Evolutionary conservation across 2,113 vertebrate genomes (phyloP).

Genomic region (Manacus vitellinus): DNA sequence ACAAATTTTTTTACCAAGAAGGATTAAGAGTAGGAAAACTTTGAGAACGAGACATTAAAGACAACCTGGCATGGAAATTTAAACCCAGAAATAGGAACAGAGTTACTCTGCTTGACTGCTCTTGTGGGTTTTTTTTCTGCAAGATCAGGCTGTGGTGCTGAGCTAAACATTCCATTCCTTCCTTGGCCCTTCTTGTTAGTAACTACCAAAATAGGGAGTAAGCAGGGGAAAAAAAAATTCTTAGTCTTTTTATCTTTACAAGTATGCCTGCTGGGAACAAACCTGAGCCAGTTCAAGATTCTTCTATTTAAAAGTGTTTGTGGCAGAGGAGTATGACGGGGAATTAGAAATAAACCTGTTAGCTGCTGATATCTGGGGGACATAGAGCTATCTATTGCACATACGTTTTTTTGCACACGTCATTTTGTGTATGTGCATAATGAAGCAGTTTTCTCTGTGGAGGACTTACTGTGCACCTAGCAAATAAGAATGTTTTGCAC

Average conservation of each 20-base stretch:
- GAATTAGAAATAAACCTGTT: constrained; percentile 50
- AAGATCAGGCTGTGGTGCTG: background rate
- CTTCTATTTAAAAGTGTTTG: constrained; percentile 52
- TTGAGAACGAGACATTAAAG: constrained; percentile 17
- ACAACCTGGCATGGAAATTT: background rate
- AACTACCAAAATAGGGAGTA: constrained; percentile 2
- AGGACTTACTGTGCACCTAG: background rate
- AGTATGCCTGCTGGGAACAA: constrained; percentile 69
- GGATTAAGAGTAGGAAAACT: constrained; percentile 48
- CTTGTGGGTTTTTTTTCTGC: background rate
- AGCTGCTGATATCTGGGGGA: constrained; percentile 34
- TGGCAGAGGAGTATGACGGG: constrained; percentile 34
- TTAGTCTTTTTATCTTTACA: constrained; percentile 71
- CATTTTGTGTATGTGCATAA: background rate
- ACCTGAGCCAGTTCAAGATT: constrained; percentile 68
- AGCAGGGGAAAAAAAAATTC: background rate
- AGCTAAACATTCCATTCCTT: constrained; percentile 37
- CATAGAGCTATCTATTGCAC: constrained; percentile 15
- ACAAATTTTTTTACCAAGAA: constrained; percentile 36
- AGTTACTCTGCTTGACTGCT: constrained; percentile 8
- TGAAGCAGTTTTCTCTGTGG: background rate
- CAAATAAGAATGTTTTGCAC: constrained; percentile 19
- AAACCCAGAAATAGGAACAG: background rate
- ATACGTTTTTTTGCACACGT: background rate
- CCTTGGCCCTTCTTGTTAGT: background rate